phyloP scores from a whole-genome alignment of 2,113 vertebrate genomes.

The Trinectes maculatus region DNA sequence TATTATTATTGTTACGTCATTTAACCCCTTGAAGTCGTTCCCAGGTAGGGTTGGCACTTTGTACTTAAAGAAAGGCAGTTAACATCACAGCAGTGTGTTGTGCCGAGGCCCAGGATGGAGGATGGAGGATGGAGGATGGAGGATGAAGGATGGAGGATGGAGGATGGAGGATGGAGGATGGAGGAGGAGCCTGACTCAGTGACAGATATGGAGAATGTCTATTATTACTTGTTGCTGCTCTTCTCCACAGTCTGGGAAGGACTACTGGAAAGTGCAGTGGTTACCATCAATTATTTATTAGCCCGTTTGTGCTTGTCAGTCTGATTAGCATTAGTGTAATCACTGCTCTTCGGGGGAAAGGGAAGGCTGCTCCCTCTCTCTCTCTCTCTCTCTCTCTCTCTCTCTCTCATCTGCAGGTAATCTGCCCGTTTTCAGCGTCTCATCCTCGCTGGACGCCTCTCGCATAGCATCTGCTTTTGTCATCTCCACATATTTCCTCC shows the following conservation, averaged over 20 bases:
- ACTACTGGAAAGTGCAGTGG: constrained; percentile 82
- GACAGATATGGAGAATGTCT: constrained; percentile 78
- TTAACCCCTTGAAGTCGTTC: constrained; percentile 51
- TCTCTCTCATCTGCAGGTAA: constrained; percentile 83
- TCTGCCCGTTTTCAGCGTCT: constrained; percentile 78
- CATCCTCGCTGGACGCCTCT: constrained; percentile 78
- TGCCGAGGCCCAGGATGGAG: constrained; percentile 68
- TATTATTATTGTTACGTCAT: constrained; percentile 3
- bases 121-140: constrained; percentile 70
- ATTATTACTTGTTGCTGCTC: constrained; percentile 80
- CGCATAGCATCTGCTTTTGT: constrained; percentile 85
- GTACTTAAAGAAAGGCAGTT: constrained; percentile 64
- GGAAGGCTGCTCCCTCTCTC: constrained; percentile 77
- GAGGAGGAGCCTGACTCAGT: constrained; percentile 78
- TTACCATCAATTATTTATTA: constrained; percentile 86
- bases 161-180: constrained; percentile 69
- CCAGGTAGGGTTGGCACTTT: constrained; percentile 67
- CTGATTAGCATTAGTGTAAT: constrained; percentile 87
- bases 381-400: too few relatives aligned
- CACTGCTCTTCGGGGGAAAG: constrained; percentile 81
- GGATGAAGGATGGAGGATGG: too few relatives aligned
- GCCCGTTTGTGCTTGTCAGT: constrained; percentile 86
- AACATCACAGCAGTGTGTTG: constrained; percentile 62
- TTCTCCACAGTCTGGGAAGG: constrained; percentile 77
- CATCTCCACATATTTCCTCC: constrained; percentile 82